A percentile compares a stretch with the other conserved stretches of the same genome.
Conservation (phyloP, 2,797 vertebrate species). For the Sebastiscus albofasciatus region DNA sequence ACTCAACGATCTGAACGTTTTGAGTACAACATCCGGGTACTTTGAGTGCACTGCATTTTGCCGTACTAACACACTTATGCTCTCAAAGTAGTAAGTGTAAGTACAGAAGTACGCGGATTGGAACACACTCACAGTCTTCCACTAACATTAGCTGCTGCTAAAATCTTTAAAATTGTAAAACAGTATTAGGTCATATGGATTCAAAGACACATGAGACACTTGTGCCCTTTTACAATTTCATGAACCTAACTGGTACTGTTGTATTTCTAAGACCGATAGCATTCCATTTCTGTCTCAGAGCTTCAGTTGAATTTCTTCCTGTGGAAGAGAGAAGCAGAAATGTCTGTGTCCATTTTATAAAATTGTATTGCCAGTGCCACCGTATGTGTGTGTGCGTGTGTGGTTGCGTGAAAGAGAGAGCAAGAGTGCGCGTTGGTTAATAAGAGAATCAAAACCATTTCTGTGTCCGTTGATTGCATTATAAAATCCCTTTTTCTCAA, state of each 20-base stretch:
- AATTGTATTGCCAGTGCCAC: not conserved
- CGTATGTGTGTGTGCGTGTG: not conserved
- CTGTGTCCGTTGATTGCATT: not conserved
- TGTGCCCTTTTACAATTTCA: not conserved
- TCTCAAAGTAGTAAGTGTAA: too few species aligned
- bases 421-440: not conserved
- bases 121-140: not conserved
- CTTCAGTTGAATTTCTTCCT: conserved; percentile 63
- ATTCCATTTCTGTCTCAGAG: conserved; percentile 14
- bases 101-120: too few species aligned
- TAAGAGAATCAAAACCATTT: conserved; percentile 8
- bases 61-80: too few species aligned
- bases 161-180: conserved; percentile 9
- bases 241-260: conserved; percentile 12
- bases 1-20: too few species aligned
- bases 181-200: not conserved
- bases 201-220: conserved; percentile 2
- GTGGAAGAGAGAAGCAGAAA: conserved; percentile 66
- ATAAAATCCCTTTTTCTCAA: not conserved
- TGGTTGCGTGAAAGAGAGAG: too few species aligned
- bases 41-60: too few species aligned
- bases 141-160: conserved; percentile 41
- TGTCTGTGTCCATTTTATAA: not conserved
- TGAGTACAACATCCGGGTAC: too few species aligned
- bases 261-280: conserved; percentile 32